Evolutionary conservation across 2,113 vertebrate species (phyloP).

Genomic region (Cebidichthys violaceus): DNA sequence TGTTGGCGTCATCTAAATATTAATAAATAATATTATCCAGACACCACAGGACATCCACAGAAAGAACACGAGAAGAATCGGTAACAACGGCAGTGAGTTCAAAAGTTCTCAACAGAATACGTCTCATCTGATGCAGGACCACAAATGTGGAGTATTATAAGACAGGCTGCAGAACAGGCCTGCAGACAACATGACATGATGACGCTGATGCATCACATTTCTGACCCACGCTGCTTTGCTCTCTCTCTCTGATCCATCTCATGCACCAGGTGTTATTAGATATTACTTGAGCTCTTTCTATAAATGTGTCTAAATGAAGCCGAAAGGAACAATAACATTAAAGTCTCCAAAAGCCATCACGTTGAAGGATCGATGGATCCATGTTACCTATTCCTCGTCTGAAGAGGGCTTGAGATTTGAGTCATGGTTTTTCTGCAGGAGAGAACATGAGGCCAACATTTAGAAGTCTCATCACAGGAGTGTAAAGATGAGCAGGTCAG

Average conservation of each 20-base stretch:
- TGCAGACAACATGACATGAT: neutral
- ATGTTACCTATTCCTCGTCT: neutral
- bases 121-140: neutral
- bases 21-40: neutral
- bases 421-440: neutral
- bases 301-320: neutral
- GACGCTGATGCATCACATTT: neutral
- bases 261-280: neutral
- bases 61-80: neutral
- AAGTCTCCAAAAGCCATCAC: neutral
- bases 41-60: neutral
- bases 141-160: neutral
- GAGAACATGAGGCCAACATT: neutral
- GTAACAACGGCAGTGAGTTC: neutral
- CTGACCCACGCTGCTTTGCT: neutral
- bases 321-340: neutral
- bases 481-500: neutral
- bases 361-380: neutral
- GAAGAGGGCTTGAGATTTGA: neutral
- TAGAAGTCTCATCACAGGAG: neutral
- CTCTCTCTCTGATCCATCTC: neutral
- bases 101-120: neutral
- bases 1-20: neutral
- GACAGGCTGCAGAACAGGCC: neutral
- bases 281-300: neutral